phyloP scores from a whole-genome alignment of 2,888 invertebrate species.

The Netelia melanura region DNA sequence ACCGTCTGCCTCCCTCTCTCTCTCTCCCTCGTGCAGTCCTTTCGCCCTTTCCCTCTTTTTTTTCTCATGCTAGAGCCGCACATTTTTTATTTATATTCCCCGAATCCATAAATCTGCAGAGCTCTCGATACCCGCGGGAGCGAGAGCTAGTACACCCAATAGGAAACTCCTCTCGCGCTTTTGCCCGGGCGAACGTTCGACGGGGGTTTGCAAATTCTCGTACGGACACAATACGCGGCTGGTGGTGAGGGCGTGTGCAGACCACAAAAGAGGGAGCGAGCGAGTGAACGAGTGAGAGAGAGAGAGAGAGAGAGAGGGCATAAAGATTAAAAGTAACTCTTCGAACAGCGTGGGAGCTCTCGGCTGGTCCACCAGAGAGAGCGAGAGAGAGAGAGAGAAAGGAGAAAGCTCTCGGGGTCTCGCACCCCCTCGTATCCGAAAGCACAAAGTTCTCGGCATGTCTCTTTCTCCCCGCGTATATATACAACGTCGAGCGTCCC shows the following conservation, averaged over 20 bases:
- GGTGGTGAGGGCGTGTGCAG: constrained; percentile 21
- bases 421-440: constrained; percentile 42
- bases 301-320: constrained; percentile 38
- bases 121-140: constrained; percentile 39
- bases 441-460: constrained; percentile 49
- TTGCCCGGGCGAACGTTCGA: constrained; percentile 26
- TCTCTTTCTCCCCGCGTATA: constrained; percentile 10
- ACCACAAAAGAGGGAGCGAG: constrained; percentile 6
- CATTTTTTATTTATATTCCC: constrained; percentile 60
- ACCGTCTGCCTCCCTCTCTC: neutral
- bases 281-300: neutral
- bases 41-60: constrained; percentile 10
- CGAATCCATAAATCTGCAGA: constrained; percentile 61
- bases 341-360: constrained; percentile 49
- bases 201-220: constrained; percentile 45
- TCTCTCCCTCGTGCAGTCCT: constrained; percentile 4
- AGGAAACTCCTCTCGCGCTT: constrained; percentile 33
- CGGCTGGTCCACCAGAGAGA: constrained; percentile 2
- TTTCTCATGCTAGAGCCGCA: constrained; percentile 30
- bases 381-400: constrained; percentile 1
- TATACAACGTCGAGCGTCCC: constrained; percentile 3
- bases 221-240: constrained; percentile 25
- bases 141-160: constrained; percentile 27
- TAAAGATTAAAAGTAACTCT: constrained; percentile 64
- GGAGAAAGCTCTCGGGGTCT: constrained; percentile 45